phyloP scores from a whole-genome alignment of 2,113 vertebrate species.

The Sprattus sprattus region DNA sequence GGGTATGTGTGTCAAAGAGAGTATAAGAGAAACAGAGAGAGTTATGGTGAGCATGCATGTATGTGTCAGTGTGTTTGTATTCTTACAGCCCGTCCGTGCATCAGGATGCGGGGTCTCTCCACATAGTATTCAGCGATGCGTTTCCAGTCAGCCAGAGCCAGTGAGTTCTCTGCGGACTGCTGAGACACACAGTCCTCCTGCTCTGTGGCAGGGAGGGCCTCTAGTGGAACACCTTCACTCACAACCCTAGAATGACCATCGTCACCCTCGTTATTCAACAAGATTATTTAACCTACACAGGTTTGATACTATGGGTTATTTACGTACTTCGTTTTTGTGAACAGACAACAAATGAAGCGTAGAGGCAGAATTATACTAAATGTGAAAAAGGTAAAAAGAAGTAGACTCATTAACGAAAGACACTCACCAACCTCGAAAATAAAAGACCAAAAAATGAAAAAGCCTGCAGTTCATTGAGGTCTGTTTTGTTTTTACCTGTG shows the following conservation, averaged over 20 bases:
- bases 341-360: too few species aligned
- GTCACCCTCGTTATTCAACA: background rate
- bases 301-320: background rate
- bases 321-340: too few species aligned
- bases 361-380: too few species aligned
- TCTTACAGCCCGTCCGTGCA: constrained; percentile 70
- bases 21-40: background rate
- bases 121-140: constrained; percentile 49
- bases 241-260: constrained; percentile 60
- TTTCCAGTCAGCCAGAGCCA: constrained; percentile 48
- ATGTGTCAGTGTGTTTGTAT: constrained; percentile 6
- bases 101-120: constrained; percentile 57
- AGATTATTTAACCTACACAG: background rate
- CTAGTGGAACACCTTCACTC: constrained; percentile 58
- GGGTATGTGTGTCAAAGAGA: background rate
- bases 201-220: constrained; percentile 33
- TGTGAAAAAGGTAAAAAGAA: too few species aligned
- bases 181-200: constrained; percentile 33
- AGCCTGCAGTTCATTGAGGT: too few species aligned
- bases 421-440: too few species aligned
- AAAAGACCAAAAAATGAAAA: too few species aligned
- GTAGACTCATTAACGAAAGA: too few species aligned
- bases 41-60: background rate
- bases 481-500: constrained; percentile 29
- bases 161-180: constrained; percentile 29